Evolutionary conservation across 2,888 invertebrate genomes (phyloP).

Genomic region (Drosophila recens): DNA sequence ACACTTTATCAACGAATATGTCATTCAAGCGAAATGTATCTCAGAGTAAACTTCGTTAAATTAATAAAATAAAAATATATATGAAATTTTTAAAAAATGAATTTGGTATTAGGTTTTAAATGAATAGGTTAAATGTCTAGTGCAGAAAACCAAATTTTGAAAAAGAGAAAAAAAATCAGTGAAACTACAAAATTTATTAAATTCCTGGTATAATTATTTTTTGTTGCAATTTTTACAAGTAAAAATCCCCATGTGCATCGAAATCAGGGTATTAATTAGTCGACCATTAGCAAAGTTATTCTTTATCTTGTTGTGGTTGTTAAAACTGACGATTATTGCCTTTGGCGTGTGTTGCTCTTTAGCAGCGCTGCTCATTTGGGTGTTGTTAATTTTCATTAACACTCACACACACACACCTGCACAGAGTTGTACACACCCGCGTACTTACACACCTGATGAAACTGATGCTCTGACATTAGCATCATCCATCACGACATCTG

Average conservation of each 20-base stretch:
- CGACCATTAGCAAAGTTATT: not conserved
- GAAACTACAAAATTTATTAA: no score
- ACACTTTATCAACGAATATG: conserved; percentile 1
- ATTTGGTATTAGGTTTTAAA: no score
- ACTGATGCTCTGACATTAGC: conserved; percentile 48
- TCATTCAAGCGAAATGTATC: not conserved
- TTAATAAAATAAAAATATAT: not conserved
- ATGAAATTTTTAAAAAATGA: no score
- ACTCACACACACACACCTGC: conserved; percentile 7
- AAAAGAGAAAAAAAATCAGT: no score
- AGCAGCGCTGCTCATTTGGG: conserved; percentile 52
- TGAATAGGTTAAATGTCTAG: no score
- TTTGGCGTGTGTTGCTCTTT: conserved; percentile 61
- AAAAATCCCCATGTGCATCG: no score
- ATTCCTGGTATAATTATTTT: no score
- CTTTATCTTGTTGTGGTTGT: conserved; percentile 4
- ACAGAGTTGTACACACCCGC: conserved; percentile 5
- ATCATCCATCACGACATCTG: conserved; percentile 66
- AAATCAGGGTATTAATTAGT: conserved; percentile 17
- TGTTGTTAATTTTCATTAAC: conserved; percentile 71
- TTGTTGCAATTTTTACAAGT: no score
- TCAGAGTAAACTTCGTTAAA: not conserved
- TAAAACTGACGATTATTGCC: conserved; percentile 18
- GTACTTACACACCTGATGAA: conserved; percentile 53
- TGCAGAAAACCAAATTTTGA: no score